Evolutionary conservation across 1,140 invertebrate species (phyloP).

Genomic region (Platorchestia sp.): DNA sequence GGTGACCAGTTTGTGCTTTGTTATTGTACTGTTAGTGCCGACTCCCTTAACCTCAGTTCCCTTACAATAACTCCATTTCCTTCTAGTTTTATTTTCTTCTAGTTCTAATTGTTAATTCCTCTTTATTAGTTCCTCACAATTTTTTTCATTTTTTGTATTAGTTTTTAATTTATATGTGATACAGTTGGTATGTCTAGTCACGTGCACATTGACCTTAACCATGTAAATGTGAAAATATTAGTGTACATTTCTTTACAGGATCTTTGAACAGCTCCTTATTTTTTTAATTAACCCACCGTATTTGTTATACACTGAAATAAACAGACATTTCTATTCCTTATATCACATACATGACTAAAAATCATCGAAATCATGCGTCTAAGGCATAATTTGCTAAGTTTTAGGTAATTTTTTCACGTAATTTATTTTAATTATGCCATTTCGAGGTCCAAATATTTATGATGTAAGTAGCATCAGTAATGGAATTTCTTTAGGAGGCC

Average conservation of each 20-base stretch:
- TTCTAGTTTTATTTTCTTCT: too few relatives aligned
- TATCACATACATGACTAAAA: background rate
- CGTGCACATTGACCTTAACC: background rate
- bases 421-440: background rate
- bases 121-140: background rate
- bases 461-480: background rate
- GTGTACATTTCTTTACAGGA: background rate
- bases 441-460: background rate
- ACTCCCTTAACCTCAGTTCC: background rate
- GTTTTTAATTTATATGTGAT: background rate
- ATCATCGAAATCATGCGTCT: background rate
- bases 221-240: background rate
- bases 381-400: background rate
- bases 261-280: background rate
- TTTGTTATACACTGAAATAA: background rate
- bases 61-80: background rate
- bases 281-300: background rate
- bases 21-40: background rate
- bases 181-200: background rate
- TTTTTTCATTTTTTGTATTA: background rate
- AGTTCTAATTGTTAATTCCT: background rate
- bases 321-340: background rate
- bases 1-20: slow-evolving; percentile 10
- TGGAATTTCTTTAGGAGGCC: background rate
- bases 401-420: background rate